Percentiles rank a stretch among this genome's conserved stretches.
phyloP scores from a whole-genome alignment of 2,113 vertebrate species.

The Cyprinodon tularosa region DNA sequence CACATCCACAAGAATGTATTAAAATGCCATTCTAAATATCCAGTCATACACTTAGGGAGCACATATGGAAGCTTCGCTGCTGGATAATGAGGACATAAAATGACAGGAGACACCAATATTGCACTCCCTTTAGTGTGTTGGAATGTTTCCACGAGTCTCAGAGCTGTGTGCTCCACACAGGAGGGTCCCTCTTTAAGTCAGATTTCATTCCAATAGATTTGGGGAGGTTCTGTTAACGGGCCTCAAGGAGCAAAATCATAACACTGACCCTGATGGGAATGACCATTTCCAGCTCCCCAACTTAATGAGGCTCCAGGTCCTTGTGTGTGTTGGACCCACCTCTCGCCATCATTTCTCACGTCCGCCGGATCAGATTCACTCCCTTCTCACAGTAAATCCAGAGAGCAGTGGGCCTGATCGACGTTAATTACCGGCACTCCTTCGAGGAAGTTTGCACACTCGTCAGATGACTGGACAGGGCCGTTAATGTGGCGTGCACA shows the following conservation, averaged over 20 bases:
- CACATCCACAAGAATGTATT: constrained; percentile 1
- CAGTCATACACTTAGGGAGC: background rate
- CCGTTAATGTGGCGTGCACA: constrained; percentile 26
- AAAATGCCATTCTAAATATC: background rate
- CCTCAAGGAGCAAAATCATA: constrained; percentile 66
- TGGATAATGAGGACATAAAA: constrained; percentile 25
- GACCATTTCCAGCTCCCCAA: constrained; percentile 52
- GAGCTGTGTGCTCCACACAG: constrained; percentile 51
- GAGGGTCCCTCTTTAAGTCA: constrained; percentile 47
- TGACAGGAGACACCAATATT: constrained; percentile 68
- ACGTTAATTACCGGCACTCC: constrained; percentile 75
- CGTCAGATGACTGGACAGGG: constrained; percentile 45
- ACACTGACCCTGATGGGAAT: constrained; percentile 63
- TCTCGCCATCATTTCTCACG: constrained; percentile 68
- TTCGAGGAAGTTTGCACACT: constrained; percentile 68
- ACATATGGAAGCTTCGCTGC: constrained; percentile 7
- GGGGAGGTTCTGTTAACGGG: constrained; percentile 54
- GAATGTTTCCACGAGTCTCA: constrained; percentile 64
- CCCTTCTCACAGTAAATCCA: constrained; percentile 73
- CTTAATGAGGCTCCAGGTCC: constrained; percentile 59
- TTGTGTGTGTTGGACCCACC: constrained; percentile 31
- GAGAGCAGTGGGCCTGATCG: constrained; percentile 64
- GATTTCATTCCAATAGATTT: constrained; percentile 52
- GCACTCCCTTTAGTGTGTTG: constrained; percentile 61
- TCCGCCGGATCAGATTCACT: constrained; percentile 71